Evolutionary conservation across 2,888 invertebrate species (phyloP), one percentile per base, ranked within the genome.

Genomic region (Spialia ferax): DNA sequence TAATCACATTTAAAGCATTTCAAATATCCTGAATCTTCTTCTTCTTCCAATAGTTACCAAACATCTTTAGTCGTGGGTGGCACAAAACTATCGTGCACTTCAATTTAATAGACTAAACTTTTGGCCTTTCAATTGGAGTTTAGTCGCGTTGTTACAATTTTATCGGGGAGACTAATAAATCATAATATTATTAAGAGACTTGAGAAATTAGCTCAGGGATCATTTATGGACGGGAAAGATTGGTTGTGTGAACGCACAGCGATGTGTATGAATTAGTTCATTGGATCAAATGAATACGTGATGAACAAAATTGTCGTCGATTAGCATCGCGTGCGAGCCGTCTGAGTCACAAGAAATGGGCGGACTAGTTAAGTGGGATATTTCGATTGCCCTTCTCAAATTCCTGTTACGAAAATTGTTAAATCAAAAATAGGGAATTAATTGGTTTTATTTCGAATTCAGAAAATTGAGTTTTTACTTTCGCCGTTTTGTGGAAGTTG

Each of bases 221-320:
- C 71, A 61, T 69, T 75, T 76, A 76, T 77, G 78, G 76, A 73
- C 74, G 75, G 73, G 72, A 75, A 77, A 75, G 77, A 80, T 80
- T 79, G 78, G 71, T 74, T 69, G 71, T 71, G 70, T 70, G 71
- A 70, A 73, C 60, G 69, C 72, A 69, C 69, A 65, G 69, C 60
- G 35, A 64, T 57, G 67, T 64, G 69, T 70, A 74, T 77, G 77
- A 79, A 79, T 82, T 80, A 78, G 76, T 77, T 78, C 77, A 83
- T 64, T 64, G 64, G 64, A 64, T 50, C 64, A 57, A 64, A 81
- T 78, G 73, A 75, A 72, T 74, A 68, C 55, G 67, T 69, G 69
- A 71, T 55, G 45, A 75, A 74, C 72, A 73, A 75, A 75, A 65
- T 65, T 65, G 64, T 73, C 66, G 73, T 72, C 71, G 70, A 67